Evolutionary conservation across 2,113 vertebrate species (phyloP).

Genomic region (Origma solitaria): DNA sequence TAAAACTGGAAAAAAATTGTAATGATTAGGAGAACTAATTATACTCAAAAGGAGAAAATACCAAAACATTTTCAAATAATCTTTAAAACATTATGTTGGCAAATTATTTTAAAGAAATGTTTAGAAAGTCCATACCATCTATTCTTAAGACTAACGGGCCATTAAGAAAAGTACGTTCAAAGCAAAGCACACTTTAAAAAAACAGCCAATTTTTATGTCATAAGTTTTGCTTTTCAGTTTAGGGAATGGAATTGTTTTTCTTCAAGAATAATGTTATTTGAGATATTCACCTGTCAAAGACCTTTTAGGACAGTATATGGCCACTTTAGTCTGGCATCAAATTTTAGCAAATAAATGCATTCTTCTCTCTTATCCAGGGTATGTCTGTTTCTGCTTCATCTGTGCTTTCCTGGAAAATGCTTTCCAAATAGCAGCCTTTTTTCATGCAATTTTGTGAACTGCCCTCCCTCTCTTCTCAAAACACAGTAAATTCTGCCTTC

Average conservation of each 20-base stretch:
- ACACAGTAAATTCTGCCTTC: not conserved
- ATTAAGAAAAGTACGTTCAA: not conserved
- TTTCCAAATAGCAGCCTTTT: not conserved
- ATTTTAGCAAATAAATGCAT: not conserved
- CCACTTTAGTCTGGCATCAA: not conserved
- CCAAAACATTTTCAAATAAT: not conserved
- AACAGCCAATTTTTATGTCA: not conserved
- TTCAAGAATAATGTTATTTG: not conserved
- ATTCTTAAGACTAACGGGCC: not conserved
- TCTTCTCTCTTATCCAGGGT: not conserved
- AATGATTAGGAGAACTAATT: not conserved
- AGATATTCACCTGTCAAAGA: not conserved
- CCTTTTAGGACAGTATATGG: not conserved
- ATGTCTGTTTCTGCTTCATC: not conserved
- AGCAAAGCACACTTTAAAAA: not conserved
- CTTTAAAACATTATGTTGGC: not conserved
- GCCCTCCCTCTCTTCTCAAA: not conserved
- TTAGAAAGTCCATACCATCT: not conserved
- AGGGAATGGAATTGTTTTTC: not conserved
- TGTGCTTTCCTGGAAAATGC: not conserved
- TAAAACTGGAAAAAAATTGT: not conserved
- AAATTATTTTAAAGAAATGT: not conserved
- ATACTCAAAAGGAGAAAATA: not conserved
- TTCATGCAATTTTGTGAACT: not conserved
- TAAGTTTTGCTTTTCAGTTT: not conserved